Evolutionary conservation across 1,140 invertebrate genomes (phyloP), one percentile per base, ranked within the genome.

Genomic region (Halictus rubicundus): DNA sequence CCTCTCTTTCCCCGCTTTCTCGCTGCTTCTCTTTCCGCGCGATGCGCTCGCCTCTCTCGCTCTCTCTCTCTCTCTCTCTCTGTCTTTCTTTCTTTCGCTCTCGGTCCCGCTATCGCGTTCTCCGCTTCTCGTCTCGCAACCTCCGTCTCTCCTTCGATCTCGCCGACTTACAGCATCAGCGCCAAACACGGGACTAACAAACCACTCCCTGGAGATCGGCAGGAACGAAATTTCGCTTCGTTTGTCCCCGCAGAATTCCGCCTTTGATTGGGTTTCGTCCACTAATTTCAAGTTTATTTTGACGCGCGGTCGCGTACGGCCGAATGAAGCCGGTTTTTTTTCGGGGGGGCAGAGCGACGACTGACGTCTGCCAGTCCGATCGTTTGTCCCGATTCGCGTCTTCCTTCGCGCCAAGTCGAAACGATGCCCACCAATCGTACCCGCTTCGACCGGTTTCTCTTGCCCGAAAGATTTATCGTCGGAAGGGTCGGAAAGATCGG

Each of bases 271-370:
- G 90, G 81, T 87, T 88, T 78, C 82, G 79, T 82, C 79, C 82
- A 87, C 90, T 91, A 91, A 92, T 91, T 88, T 89, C 80, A 85
- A 90, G 87, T 89, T 89, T 88, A 12, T 90, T 89, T 84, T 85
- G 85, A 90, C 89, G 87, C 89, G 88, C 77, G 82, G 89, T 90
- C 89, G 90, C 91, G 90, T 90, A 88, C 81, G 78, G 78, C 81
- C 42, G 84, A 84, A 85, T 80, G 81, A 85, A 84, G 69, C 83
- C 59, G 72, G 60, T 65, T 84, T 80, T 71, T 42, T 39, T 32
- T 5, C 3, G 32, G n/a, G n/a, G n/a, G 39, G 46, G 46, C 10
- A 16, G 39, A 61, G 52, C 12, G 6, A 10, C 52, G 57, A 64
- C 59, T 64, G 73, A 59, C 73, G 63, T 68, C 68, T n/a, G 37